phyloP scores from a whole-genome alignment of 2,113 vertebrate species.

The Nycticorax nycticorax region DNA sequence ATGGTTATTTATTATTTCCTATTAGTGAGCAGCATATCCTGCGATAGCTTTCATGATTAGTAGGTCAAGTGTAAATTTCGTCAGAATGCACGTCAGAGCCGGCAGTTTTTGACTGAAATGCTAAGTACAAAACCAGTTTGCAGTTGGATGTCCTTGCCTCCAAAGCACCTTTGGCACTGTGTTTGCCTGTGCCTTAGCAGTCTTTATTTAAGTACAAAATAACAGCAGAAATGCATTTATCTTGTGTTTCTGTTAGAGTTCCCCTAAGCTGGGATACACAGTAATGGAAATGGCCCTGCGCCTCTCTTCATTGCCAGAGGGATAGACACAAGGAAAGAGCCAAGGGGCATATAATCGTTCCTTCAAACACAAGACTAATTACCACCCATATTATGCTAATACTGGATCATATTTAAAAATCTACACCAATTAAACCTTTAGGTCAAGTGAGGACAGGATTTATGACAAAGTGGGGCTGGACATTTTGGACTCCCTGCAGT shows the following conservation, averaged over 20 bases:
- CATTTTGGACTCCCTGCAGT: not conserved
- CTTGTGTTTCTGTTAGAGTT: not conserved
- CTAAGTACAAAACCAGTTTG: not conserved
- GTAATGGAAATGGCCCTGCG: not conserved
- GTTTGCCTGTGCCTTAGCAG: not conserved
- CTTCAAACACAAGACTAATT: not conserved
- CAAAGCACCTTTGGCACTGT: not conserved
- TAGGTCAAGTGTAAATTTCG: slow-evolving; percentile 14
- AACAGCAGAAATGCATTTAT: not conserved
- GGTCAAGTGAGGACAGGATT: not conserved
- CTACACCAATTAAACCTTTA: not conserved
- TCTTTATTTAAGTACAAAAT: not conserved
- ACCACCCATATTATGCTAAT: not conserved
- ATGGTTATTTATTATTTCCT: slow-evolving; percentile 75
- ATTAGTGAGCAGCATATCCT: slow-evolving; percentile 56
- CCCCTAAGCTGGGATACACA: not conserved
- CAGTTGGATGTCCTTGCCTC: not conserved
- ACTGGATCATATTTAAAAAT: not conserved
- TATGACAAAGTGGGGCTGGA: not conserved
- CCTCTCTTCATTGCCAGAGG: not conserved
- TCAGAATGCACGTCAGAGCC: not conserved
- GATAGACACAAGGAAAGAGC: not conserved
- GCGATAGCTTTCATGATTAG: slow-evolving; percentile 32
- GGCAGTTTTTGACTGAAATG: not conserved
- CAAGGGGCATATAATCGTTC: not conserved